Conservation (phyloP, 1,140 invertebrate genomes). For the Papilio aristodemus region DNA sequence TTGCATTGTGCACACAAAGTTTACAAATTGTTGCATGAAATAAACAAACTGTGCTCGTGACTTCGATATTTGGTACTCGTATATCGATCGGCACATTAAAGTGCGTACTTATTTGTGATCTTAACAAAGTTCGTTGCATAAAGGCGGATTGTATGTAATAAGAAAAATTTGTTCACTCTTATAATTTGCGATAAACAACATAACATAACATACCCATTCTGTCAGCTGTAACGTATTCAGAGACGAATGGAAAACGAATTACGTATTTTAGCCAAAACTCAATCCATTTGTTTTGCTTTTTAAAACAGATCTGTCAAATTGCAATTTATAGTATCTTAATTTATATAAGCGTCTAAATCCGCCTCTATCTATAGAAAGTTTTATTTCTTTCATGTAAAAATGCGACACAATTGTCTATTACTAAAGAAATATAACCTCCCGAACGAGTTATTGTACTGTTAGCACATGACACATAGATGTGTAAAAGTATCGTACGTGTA, state of each 20-base stretch:
- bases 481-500: conserved; percentile 36
- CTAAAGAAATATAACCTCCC: not conserved
- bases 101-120: conserved; percentile 2
- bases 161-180: not conserved
- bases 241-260: no score
- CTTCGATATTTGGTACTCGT: not conserved
- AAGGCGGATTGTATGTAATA: not conserved
- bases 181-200: no score
- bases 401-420: not conserved
- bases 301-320: not conserved
- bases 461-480: conserved; percentile 16
- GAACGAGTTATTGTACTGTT: not conserved
- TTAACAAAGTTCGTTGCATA: not conserved
- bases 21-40: not conserved
- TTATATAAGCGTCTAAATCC: not conserved
- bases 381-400: not conserved
- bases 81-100: not conserved
- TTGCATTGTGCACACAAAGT: conserved; percentile 9
- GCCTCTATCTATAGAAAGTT: not conserved
- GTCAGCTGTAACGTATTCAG: no score
- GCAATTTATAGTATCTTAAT: not conserved
- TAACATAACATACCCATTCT: no score
- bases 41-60: conserved; percentile 4
- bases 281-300: no score
- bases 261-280: no score